Conservation (phyloP, 1,140 invertebrate species). For the Formica exsecta region DNA sequence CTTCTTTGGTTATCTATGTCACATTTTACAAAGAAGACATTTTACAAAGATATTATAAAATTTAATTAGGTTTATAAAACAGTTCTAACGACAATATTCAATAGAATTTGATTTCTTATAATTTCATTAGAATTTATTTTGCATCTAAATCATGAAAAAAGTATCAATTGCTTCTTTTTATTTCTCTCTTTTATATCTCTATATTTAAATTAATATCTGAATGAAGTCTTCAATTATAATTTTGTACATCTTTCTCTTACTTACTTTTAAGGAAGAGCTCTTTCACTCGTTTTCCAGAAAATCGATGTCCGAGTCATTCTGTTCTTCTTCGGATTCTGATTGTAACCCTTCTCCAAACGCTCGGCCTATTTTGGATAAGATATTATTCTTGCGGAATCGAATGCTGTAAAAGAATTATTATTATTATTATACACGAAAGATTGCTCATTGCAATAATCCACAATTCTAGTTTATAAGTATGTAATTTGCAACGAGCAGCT, state of each 20-base stretch:
- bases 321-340: conserved; percentile 31
- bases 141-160: background rate
- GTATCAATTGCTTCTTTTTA: background rate
- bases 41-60: background rate
- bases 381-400: conserved; percentile 3
- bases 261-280: background rate
- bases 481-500: too few relatives aligned
- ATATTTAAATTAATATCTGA: background rate
- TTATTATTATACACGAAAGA: background rate
- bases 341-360: conserved; percentile 10
- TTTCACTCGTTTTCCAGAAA: background rate
- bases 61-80: conserved; percentile 16
- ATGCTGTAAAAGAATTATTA: conserved; percentile 5
- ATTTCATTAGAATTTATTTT: background rate
- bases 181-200: background rate
- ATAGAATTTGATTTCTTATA: background rate
- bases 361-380: conserved; percentile 37
- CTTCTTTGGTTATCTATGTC: background rate
- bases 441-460: background rate
- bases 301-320: background rate
- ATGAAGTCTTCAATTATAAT: background rate
- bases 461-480: background rate
- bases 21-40: background rate
- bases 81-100: background rate
- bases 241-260: background rate